These are phyloP conservation scores for Meteorus sp. DNA, from an alignment of 1,140 invertebrate genomes.

Conservation along the genomic window DNA sequence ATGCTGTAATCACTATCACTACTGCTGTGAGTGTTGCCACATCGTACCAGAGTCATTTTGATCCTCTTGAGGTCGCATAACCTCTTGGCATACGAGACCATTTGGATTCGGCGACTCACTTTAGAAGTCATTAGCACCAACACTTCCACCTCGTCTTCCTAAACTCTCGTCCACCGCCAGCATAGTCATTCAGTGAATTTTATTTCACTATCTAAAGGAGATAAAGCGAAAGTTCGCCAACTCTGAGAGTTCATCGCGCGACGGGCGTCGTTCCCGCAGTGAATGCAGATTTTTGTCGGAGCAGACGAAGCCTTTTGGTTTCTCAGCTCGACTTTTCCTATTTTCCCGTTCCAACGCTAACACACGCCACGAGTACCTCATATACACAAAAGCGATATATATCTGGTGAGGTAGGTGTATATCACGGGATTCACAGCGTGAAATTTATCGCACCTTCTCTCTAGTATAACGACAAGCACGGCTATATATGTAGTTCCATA, in stretches of 20 bases:
- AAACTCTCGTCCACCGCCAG: conserved; percentile 1
- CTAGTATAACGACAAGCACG: conserved; percentile 8
- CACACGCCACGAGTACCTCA: neutral
- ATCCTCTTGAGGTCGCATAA: conserved; percentile 17
- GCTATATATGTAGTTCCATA: conserved; percentile 27
- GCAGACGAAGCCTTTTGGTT: neutral
- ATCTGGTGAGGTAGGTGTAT: conserved; percentile 19
- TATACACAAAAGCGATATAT: conserved; percentile 26
- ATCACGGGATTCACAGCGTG: conserved; percentile 35
- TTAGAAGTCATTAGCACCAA: neutral
- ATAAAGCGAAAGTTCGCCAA: conserved; percentile 26
- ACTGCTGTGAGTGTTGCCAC: conserved; percentile 13
- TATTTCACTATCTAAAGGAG: conserved; percentile 25
- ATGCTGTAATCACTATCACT: no score
- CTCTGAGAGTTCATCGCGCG: conserved; percentile 10
- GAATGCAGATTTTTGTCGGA: conserved; percentile 4
- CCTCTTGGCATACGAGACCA: conserved; percentile 18
- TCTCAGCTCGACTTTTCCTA: no score
- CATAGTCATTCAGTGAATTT: conserved; percentile 15
- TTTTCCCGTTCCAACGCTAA: neutral
- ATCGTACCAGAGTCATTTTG: conserved; percentile 21
- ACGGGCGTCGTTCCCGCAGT: conserved; percentile 1
- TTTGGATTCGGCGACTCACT: conserved; percentile 19
- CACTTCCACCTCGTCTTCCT: neutral
- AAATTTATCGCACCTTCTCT: conserved; percentile 36